These are phyloP conservation scores for Gopherus evgoodei DNA, from an alignment of 2,113 vertebrate species.

Conservation along the genomic window DNA sequence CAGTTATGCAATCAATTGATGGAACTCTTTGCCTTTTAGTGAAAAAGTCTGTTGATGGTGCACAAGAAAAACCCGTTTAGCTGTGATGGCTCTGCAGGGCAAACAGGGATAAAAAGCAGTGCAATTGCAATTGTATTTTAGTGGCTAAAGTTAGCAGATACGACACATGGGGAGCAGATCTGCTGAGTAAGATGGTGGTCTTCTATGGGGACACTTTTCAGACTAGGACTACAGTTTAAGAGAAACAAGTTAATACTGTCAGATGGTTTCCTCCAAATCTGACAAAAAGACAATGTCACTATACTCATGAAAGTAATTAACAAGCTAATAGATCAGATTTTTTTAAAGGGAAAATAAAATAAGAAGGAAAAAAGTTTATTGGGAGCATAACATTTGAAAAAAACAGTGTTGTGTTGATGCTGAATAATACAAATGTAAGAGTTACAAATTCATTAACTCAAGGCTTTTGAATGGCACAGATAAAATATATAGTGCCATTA, in stretches of 20 bases:
- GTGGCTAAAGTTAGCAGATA: conserved; percentile 55
- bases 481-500: neutral
- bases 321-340: neutral
- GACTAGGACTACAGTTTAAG: neutral
- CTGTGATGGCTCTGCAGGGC: conserved; percentile 46
- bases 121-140: conserved; percentile 36
- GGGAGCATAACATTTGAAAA: rapidly evolving
- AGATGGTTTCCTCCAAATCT: neutral
- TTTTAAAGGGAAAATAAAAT: neutral
- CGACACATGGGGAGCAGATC: conserved; percentile 14
- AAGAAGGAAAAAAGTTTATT: neutral
- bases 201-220: conserved; percentile 14
- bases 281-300: neutral
- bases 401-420: neutral
- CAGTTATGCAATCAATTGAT: conserved; percentile 1
- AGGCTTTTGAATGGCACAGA: neutral
- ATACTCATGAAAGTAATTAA: neutral
- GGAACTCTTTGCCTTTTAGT: conserved; percentile 29
- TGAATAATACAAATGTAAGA: neutral
- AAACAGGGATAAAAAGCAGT: conserved; percentile 47
- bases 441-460: too few relatives aligned
- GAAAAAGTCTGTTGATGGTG: conserved; percentile 55
- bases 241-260: neutral
- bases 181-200: neutral
- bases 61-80: conserved; percentile 18